phyloP scores from a whole-genome alignment of 2,888 invertebrate species.

The Listrodromus nycthemerus region DNA sequence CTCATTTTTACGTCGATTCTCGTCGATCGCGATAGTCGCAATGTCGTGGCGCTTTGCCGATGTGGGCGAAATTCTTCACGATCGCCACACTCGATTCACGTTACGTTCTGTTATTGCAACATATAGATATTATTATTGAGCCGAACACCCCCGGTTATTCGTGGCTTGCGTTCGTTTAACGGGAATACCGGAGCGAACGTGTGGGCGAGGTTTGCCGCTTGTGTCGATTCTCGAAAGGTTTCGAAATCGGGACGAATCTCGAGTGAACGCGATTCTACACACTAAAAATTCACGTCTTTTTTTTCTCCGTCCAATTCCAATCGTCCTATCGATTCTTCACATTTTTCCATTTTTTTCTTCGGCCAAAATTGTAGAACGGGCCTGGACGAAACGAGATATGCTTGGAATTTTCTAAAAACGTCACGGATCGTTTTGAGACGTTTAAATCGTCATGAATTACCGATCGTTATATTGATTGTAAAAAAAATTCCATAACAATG shows the following conservation, averaged over 20 bases:
- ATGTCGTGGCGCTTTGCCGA: slow-evolving; percentile 11
- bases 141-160: slow-evolving; percentile 14
- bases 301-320: background rate
- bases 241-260: slow-evolving; percentile 21
- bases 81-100: slow-evolving; percentile 36
- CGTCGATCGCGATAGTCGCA: slow-evolving; percentile 65
- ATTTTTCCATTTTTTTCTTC: too few relatives aligned
- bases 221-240: slow-evolving; percentile 12
- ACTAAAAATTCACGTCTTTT: background rate
- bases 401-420: too few relatives aligned
- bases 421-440: too few relatives aligned
- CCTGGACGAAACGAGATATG: too few relatives aligned
- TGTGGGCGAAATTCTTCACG: slow-evolving; percentile 41
- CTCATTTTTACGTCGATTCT: slow-evolving; percentile 67
- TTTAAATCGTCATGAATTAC: too few relatives aligned
- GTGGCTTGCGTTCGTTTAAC: slow-evolving; percentile 8
- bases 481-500: too few relatives aligned
- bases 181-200: slow-evolving; percentile 20
- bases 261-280: background rate
- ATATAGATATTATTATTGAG: slow-evolving; percentile 13
- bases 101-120: slow-evolving; percentile 18
- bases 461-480: too few relatives aligned
- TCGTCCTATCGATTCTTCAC: background rate
- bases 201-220: slow-evolving; percentile 32
- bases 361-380: too few relatives aligned